Evolutionary conservation across 92 coral and sea anemone species (phyloP), one percentile per base, ranked within the genome.

Genomic region (Pocillopora grandis): DNA sequence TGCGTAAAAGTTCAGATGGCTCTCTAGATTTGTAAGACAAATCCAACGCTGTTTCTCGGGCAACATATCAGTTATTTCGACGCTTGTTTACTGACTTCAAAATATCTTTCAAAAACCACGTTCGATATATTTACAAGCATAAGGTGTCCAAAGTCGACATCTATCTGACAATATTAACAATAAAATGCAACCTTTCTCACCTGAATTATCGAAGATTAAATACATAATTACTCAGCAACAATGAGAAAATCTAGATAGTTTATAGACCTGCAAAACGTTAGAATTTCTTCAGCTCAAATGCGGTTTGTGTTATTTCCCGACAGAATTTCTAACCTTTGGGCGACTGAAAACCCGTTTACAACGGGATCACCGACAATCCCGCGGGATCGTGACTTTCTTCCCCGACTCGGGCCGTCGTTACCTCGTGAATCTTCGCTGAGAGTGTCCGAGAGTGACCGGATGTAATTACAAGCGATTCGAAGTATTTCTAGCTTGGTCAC

Each of bases 401-500:
- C 91, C 71, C 95, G 88, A 18, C 89, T 65, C 21, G 89, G 77
- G 9, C 85, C 88, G 21, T 84, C 84, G 62, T 76, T 66, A 35
- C 92, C 80, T 79, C 76, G 82, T 12, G 83, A 66, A 55, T 92
- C 98, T 12, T 91, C 97, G 71, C 94, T 92, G n/a, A 97, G 93
- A 36, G 99, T 89, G 78, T 97, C 99, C 63, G 98, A 97, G 66
- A 97, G 85, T 62, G 94, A 90, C 49, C 93, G 92, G 69, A 97
- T 97, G 70, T 97, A 97, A 70, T 91, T 92, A 69, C 99, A 97
- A n/a, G 99, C 99, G 21, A 97, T 97, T 78, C 99, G 84, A 35
- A 97, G 89, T 48, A 97, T 92, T 77, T 97, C 99, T 1, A 97
- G 90, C 88, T 97, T 97, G 58, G 99, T 97, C 15, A 97, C 99